Evolutionary conservation across 2,797 vertebrate genomes (phyloP).

Genomic region (Anguilla marmorata): DNA sequence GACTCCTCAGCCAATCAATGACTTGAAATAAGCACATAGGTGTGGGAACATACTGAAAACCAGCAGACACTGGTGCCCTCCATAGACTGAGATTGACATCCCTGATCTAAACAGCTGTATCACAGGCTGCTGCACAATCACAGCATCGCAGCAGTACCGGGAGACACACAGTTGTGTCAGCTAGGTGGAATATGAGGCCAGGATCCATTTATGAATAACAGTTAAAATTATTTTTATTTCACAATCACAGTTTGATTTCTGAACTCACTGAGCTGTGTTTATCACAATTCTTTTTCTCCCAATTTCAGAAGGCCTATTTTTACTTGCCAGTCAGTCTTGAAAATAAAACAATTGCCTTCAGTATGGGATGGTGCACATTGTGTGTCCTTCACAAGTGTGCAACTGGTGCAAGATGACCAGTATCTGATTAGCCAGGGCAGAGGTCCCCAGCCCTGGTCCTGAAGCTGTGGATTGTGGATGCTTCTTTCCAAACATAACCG

Average conservation of each 20-base stretch:
- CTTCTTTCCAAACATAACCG: too few species aligned
- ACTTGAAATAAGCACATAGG: not conserved
- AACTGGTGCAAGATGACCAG: not conserved
- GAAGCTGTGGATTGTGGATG: too few species aligned
- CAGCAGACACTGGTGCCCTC: not conserved
- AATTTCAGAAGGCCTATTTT: too few species aligned
- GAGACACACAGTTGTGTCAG: not conserved
- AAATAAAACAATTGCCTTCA: not conserved
- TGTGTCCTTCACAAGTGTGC: not conserved
- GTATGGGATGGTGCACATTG: not conserved
- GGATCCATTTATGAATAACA: not conserved
- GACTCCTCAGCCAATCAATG: not conserved
- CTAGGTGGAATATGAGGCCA: not conserved
- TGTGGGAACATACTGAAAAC: not conserved
- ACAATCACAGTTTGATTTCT: not conserved
- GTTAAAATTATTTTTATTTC: not conserved
- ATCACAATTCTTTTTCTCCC: not conserved
- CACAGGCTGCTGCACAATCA: not conserved
- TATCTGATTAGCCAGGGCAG: not conserved
- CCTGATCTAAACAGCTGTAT: not conserved
- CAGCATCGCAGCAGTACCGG: not conserved
- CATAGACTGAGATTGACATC: too few species aligned
- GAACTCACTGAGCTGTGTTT: not conserved
- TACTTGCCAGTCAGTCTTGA: too few species aligned
- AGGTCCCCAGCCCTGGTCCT: not conserved